Conservation (phyloP, 2,888 invertebrate genomes). For the Hemicrepidius hirtus region DNA sequence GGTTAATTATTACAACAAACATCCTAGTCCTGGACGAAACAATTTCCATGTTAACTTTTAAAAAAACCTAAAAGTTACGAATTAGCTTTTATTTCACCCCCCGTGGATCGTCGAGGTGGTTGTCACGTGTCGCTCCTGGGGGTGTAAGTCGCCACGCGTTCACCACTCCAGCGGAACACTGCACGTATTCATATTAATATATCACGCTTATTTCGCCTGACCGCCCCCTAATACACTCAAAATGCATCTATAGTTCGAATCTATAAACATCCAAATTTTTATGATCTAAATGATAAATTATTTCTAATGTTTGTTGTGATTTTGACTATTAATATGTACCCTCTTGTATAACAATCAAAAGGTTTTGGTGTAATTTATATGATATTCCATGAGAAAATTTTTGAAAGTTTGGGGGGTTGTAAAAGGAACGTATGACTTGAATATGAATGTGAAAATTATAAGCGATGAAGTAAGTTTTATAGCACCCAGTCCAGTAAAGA, state of each 20-base stretch:
- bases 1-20: no score
- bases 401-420: background rate
- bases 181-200: conserved; percentile 54
- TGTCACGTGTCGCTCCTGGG: conserved; percentile 50
- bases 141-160: conserved; percentile 51
- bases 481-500: no score
- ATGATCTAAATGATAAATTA: conserved; percentile 43
- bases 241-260: conserved; percentile 37
- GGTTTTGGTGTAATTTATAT: background rate
- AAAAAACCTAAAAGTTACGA: background rate
- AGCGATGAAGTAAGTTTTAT: no score
- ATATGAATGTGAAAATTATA: no score
- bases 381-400: background rate
- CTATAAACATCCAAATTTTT: conserved; percentile 42
- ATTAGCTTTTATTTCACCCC: conserved; percentile 5
- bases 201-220: conserved; percentile 64
- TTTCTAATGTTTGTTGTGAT: background rate
- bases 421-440: no score
- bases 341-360: background rate
- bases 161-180: conserved; percentile 49
- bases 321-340: background rate
- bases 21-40: no score
- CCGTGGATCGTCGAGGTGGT: conserved; percentile 2
- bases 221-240: conserved; percentile 54
- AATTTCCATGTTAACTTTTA: background rate